These are phyloP conservation scores for Pharmacophagus antenor DNA, from an alignment of 2,888 invertebrate genomes.

Conservation along the genomic window DNA sequence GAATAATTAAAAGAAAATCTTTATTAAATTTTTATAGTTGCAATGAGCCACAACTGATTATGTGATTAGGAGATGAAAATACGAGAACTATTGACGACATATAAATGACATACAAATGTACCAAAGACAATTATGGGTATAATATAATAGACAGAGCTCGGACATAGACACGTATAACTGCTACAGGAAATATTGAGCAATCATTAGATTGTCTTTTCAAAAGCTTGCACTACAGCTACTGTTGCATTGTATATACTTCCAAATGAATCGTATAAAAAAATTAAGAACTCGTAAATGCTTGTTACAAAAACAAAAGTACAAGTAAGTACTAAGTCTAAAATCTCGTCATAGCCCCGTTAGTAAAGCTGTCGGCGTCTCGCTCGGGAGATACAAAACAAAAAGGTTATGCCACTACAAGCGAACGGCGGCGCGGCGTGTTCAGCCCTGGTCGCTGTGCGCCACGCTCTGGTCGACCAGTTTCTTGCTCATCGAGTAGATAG, in stretches of 20 bases:
- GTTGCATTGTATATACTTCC: conserved; percentile 40
- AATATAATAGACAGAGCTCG: conserved; percentile 36
- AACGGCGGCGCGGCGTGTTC: conserved; percentile 38
- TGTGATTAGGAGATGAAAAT: conserved; percentile 12
- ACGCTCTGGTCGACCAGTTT: conserved; percentile 64
- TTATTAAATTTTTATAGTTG: background rate
- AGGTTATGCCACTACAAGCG: conserved; percentile 53
- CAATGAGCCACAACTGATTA: background rate
- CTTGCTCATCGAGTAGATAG: conserved; percentile 72
- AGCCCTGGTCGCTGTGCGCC: conserved; percentile 61
- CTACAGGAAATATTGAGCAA: conserved; percentile 58
- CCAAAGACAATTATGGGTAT: conserved; percentile 34
- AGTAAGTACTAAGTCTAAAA: conserved; percentile 49
- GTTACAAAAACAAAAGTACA: conserved; percentile 35
- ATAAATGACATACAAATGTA: conserved; percentile 17
- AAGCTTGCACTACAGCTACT: conserved; percentile 48
- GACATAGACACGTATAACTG: conserved; percentile 41
- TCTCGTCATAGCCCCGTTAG: conserved; percentile 38
- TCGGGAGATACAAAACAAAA: conserved; percentile 33
- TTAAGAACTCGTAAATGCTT: conserved; percentile 47
- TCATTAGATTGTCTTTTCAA: conserved; percentile 55
- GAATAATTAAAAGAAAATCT: no score
- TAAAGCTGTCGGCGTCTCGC: conserved; percentile 53
- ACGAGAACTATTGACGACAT: conserved; percentile 3
- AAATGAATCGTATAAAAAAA: conserved; percentile 30